Conservation (phyloP, 2,797 vertebrate species). For the Tragopan temminckii region DNA sequence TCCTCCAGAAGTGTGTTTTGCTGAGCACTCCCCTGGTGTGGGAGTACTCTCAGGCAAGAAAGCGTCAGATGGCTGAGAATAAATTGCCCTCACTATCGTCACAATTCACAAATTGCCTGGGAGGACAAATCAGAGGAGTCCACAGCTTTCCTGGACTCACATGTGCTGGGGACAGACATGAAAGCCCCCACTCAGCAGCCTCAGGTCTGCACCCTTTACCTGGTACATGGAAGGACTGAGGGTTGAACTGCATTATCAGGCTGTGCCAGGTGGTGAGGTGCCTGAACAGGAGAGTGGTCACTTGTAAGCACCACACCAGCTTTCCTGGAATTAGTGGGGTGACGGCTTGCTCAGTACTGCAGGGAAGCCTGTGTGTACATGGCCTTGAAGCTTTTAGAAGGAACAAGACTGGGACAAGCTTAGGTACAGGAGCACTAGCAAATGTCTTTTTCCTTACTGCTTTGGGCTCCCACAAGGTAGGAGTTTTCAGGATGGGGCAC, state of each 20-base stretch:
- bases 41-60: background rate
- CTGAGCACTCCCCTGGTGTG: background rate
- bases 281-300: fast-evolving
- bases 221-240: background rate
- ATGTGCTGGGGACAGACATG: background rate
- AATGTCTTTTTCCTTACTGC: background rate
- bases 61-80: constrained; percentile 17
- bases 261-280: fast-evolving
- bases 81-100: background rate
- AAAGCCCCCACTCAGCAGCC: fast-evolving
- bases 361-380: fast-evolving
- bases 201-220: fast-evolving
- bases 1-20: constrained; percentile 37
- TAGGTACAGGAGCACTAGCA: background rate
- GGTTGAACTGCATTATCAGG: fast-evolving
- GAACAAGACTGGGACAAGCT: background rate
- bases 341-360: fast-evolving
- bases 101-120: background rate
- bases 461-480: background rate
- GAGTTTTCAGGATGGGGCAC: background rate
- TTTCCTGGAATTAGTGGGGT: background rate
- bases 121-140: background rate
- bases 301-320: background rate
- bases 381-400: background rate
- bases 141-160: background rate